Conservation (phyloP, 1,140 invertebrate species). For the Drosophila lacteicornis region DNA sequence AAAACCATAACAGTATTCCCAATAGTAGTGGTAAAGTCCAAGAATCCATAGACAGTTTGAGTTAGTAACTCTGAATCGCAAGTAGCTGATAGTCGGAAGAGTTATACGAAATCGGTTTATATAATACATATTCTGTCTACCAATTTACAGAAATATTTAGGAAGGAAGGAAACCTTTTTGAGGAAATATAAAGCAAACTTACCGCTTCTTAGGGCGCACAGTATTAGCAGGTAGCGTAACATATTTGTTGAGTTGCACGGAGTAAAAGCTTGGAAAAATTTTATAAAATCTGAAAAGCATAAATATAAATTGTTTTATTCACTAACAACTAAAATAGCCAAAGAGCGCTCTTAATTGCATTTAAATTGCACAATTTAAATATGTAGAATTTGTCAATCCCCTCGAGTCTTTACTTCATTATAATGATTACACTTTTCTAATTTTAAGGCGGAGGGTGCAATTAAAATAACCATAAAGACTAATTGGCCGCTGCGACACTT, state of each 20-base stretch:
- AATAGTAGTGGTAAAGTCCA: conserved; percentile 96
- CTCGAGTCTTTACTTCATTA: neutral
- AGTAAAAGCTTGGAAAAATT: conserved; percentile 42
- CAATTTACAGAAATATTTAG: neutral
- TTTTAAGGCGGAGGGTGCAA: conserved; percentile 9
- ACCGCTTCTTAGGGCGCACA: conserved; percentile 47
- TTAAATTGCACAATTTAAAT: neutral
- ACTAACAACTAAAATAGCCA: no score
- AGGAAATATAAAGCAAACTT: conserved; percentile 1
- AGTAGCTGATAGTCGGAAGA: conserved; percentile 29
- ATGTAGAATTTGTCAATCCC: neutral
- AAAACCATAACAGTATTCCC: conserved; percentile 95
- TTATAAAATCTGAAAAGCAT: conserved; percentile 25
- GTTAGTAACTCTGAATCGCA: conserved; percentile 62
- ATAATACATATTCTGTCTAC: neutral
- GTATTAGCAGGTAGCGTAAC: conserved; percentile 50
- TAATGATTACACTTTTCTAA: conserved; percentile 8
- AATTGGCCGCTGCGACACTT: conserved; percentile 24
- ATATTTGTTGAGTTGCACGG: conserved; percentile 32
- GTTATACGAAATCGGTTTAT: neutral
- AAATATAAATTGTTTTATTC: neutral
- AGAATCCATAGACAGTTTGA: conserved; percentile 89
- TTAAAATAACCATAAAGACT: conserved; percentile 24
- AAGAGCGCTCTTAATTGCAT: neutral
- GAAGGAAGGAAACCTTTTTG: neutral